Evolutionary conservation across 2,888 invertebrate genomes (phyloP).

Genomic region (Selenia dentaria): DNA sequence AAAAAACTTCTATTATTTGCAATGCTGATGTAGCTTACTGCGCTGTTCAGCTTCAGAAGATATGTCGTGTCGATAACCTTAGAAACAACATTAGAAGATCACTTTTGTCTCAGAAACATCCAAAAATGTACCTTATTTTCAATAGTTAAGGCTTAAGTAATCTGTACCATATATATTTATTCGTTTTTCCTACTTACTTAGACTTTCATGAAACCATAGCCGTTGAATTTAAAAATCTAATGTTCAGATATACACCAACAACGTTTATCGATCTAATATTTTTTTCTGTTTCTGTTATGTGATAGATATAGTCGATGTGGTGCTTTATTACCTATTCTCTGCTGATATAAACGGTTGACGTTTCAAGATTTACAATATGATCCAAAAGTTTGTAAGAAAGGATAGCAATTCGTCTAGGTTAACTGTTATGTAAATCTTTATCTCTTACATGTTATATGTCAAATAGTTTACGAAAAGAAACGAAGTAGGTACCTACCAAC

Average conservation of each 20-base stretch:
- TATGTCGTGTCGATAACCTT: slow-evolving; percentile 74
- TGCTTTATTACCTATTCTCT: too few relatives aligned
- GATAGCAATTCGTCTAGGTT: too few relatives aligned
- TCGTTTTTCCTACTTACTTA: slow-evolving; percentile 15
- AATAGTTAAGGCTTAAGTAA: slow-evolving; percentile 19
- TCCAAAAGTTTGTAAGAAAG: too few relatives aligned
- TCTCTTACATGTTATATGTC: too few relatives aligned
- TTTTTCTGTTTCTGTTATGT: too few relatives aligned
- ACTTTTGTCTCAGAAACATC: background rate
- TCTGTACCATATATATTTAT: background rate
- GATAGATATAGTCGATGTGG: too few relatives aligned
- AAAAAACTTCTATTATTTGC: slow-evolving; percentile 58
- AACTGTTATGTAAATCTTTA: too few relatives aligned
- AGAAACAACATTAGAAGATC: slow-evolving; percentile 35
- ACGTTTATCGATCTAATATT: too few relatives aligned
- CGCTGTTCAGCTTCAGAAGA: slow-evolving; percentile 59
- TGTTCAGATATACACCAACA: slow-evolving; percentile 18
- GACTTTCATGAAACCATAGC: slow-evolving; percentile 25
- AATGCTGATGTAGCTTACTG: slow-evolving; percentile 73
- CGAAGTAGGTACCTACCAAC: too few relatives aligned
- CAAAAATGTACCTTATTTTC: slow-evolving; percentile 33
- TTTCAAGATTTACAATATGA: too few relatives aligned
- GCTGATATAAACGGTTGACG: too few relatives aligned
- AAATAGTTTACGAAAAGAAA: too few relatives aligned
- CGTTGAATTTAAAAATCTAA: slow-evolving; percentile 29